phyloP scores from a whole-genome alignment of 2,113 vertebrate genomes.

The Aphyosemion australe region DNA sequence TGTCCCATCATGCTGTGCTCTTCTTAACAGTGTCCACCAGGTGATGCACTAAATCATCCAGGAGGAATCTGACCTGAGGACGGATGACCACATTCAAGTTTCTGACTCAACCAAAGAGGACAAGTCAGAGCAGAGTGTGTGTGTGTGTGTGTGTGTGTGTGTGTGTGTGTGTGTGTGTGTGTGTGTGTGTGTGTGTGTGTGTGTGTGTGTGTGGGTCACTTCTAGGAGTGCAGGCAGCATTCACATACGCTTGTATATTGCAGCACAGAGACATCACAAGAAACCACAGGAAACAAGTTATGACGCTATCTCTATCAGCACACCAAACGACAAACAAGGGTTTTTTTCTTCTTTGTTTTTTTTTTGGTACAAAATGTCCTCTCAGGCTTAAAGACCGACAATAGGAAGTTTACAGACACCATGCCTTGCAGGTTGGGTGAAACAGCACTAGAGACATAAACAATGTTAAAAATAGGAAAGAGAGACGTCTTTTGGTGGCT shows the following conservation, averaged over 20 bases:
- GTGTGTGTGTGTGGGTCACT: neutral
- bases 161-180: neutral
- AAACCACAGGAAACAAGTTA: conserved; percentile 79
- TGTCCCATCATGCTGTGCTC: conserved; percentile 19
- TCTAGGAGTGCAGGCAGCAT: conserved; percentile 34
- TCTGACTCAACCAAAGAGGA: conserved; percentile 18
- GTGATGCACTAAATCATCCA: conserved; percentile 75
- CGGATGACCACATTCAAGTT: conserved; percentile 29
- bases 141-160: neutral
- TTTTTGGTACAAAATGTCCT: conserved; percentile 50
- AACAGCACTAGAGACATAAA: conserved; percentile 24
- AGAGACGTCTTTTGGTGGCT: conserved; percentile 16
- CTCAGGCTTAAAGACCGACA: conserved; percentile 23
- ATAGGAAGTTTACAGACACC: conserved; percentile 61
- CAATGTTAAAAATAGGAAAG: conserved; percentile 4
- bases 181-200: neutral
- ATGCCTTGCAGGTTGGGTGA: conserved; percentile 22
- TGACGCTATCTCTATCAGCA: conserved; percentile 66
- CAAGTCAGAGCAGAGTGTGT: conserved; percentile 4
- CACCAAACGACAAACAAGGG: conserved; percentile 65
- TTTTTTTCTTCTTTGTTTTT: conserved; percentile 35
- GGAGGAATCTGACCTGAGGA: conserved; percentile 34
- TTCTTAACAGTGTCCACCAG: conserved; percentile 70
- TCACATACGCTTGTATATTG: conserved; percentile 57
- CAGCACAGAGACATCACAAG: conserved; percentile 65